Base-by-base conservation (phyloP, 2,888 invertebrate species). In the Drosophila neotestacea region DNA sequence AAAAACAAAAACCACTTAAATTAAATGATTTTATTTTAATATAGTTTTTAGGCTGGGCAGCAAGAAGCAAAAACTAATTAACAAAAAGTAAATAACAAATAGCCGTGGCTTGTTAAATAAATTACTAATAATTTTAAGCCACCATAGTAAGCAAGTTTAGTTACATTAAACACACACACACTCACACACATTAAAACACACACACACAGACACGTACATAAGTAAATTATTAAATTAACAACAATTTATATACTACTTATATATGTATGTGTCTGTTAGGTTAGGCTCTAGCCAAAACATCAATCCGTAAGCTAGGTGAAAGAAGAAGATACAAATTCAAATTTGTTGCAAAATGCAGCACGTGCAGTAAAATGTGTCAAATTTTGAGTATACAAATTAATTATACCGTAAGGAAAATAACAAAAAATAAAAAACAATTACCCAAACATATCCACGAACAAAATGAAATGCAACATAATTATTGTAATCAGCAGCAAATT, bases 11-110 rank as follows among this genome's bases (percentile, higher is more conserved):
- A 22, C 22, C 22, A 50, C 41, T 62, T 76, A 78, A 66, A 56
- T 75, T 81, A 77, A 77, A 22, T 22, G 2, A 77, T 88, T 88
- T 74, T 73, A 70, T 81, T 81, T 65, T 42, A 58, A 73, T 78
- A 76, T 73, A 73, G 70, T 78, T 78, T 78, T 68, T 67, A 88
- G 86, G 81, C 85, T 85, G 88, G 84, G 83, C 80, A 82, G 69
- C 67, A 70, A 59, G 47, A 79, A 64, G 67, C 68, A 79, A 82
- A 84, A 82, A 56, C 22, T 56, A 56, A 46, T 56, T 63, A 51
- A 58, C 48, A 69, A 56, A 65, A 32, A 58, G 9, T 32, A 46
- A 63, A 56, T 65, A 58, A 54, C 52, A 41, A 54, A 60, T 38
- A 58, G 63, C 36, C 63, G 62, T 79, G 82, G 85, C 67, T 65